Percentiles rank a stretch among this genome's conserved stretches.
phyloP scores from a whole-genome alignment of 2,113 vertebrate species.

The Proteles cristata region DNA sequence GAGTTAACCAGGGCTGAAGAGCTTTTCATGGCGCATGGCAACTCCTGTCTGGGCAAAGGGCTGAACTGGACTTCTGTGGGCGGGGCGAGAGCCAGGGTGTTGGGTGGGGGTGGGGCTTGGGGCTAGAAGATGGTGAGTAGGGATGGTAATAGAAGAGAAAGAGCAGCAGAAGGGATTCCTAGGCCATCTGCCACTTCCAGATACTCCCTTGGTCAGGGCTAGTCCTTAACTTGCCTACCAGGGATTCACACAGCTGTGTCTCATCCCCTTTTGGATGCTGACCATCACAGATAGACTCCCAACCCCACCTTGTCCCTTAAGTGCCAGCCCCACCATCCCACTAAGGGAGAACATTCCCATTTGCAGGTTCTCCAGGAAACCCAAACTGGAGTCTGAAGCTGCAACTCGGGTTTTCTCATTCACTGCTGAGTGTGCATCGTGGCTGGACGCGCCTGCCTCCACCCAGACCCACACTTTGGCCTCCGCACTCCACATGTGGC shows the following conservation, averaged over 20 bases:
- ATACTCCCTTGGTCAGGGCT: background rate
- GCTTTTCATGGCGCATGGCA: background rate
- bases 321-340: too few species aligned
- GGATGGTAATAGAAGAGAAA: background rate
- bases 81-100: background rate
- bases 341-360: background rate
- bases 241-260: background rate
- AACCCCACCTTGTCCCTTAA: background rate
- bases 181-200: background rate
- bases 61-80: background rate
- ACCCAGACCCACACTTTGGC: background rate
- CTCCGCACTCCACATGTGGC: background rate
- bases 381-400: background rate
- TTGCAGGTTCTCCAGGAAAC: background rate
- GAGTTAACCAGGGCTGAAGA: background rate
- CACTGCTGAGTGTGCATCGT: background rate
- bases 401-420: background rate
- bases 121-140: background rate
- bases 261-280: background rate
- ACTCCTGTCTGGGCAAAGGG: background rate
- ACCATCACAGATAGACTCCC: background rate
- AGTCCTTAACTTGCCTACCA: background rate
- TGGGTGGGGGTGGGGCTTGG: background rate
- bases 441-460: fast-evolving
- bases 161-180: background rate